phyloP scores from a whole-genome alignment of 1,140 invertebrate species.

The Hycleus cichorii region DNA sequence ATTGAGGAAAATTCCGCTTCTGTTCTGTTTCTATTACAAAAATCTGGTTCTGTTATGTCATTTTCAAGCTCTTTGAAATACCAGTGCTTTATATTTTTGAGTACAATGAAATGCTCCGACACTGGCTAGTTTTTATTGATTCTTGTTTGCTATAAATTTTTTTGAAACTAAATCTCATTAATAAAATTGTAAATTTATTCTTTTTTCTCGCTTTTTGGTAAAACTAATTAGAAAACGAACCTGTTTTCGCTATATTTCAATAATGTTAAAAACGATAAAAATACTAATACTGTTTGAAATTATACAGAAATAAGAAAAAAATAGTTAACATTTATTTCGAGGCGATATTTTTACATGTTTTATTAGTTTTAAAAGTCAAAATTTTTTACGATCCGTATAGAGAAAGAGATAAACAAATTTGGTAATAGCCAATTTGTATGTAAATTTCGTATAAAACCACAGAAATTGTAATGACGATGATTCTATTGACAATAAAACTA shows the following conservation, averaged over 20 bases:
- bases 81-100: too few relatives aligned
- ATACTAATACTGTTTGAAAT: neutral
- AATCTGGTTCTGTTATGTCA: too few relatives aligned
- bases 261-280: too few relatives aligned
- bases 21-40: too few relatives aligned
- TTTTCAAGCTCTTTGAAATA: too few relatives aligned
- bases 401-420: slow-evolving; percentile 5
- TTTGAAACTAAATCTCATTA: too few relatives aligned
- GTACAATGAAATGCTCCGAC: neutral
- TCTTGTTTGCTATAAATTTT: too few relatives aligned
- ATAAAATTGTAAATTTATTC: too few relatives aligned
- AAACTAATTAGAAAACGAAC: too few relatives aligned
- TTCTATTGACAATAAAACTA: slow-evolving; percentile 7
- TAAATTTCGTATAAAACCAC: slow-evolving; percentile 6
- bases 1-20: neutral
- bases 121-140: too few relatives aligned
- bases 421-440: slow-evolving; percentile 14
- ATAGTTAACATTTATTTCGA: neutral
- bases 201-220: too few relatives aligned
- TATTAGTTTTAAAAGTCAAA: slow-evolving; percentile 11
- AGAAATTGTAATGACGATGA: neutral
- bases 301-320: neutral
- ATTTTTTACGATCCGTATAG: slow-evolving; percentile 1
- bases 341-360: slow-evolving; percentile 4
- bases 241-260: too few relatives aligned